Conservation (phyloP, 2,113 vertebrate species). For the Nerophis lumbriciformis region DNA sequence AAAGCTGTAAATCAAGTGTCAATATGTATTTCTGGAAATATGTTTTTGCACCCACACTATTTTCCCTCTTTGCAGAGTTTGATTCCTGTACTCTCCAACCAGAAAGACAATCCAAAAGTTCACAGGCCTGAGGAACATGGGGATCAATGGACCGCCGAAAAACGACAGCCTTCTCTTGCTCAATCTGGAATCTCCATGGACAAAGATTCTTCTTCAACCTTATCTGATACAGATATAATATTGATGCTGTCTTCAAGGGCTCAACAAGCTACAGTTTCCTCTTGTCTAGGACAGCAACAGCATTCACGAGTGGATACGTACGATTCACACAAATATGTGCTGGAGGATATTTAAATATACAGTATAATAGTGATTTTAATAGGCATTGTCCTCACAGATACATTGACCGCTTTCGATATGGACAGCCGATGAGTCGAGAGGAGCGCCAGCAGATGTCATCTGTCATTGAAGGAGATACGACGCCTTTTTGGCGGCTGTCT, state of each 20-base stretch:
- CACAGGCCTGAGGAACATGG: slow-evolving; percentile 17
- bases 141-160: not conserved
- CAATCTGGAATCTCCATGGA: slow-evolving; percentile 76
- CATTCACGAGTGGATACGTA: slow-evolving; percentile 79
- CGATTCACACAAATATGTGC: slow-evolving; percentile 2
- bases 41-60: too few species aligned
- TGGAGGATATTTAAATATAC: not conserved
- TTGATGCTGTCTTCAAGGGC: not conserved
- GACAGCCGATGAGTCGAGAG: slow-evolving; percentile 75
- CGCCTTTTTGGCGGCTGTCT: slow-evolving; percentile 78
- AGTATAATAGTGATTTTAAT: not conserved
- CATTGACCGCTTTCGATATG: slow-evolving; percentile 79
- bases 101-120: slow-evolving; percentile 19
- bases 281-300: slow-evolving; percentile 22
- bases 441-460: slow-evolving; percentile 61
- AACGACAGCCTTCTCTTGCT: slow-evolving; percentile 52
- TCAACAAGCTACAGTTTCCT: slow-evolving; percentile 21
- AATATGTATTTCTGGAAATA: too few species aligned
- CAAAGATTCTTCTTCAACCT: slow-evolving; percentile 37
- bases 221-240: slow-evolving; percentile 21
- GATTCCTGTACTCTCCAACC: slow-evolving; percentile 51
- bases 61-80: slow-evolving; percentile 50
- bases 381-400: slow-evolving; percentile 64
- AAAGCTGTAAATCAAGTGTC: slow-evolving; percentile 32
- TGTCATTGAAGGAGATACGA: slow-evolving; percentile 19